These are phyloP conservation scores for Mamestra configurata DNA, from an alignment of 1,140 invertebrate genomes.

Conservation along the genomic window DNA sequence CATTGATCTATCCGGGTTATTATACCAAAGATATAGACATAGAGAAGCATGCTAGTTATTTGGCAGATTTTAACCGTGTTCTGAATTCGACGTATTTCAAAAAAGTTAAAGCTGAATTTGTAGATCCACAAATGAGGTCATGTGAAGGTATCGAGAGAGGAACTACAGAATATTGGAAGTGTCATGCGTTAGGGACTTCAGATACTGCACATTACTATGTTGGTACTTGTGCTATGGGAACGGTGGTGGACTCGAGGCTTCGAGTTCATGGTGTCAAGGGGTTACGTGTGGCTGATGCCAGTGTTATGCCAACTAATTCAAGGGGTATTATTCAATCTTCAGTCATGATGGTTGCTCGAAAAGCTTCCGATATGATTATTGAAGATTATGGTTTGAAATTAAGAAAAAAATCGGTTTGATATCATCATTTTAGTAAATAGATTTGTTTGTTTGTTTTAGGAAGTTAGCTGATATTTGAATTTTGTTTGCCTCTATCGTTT, in stretches of 20 bases:
- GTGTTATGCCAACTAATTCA: constrained; percentile 7
- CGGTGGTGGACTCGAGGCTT: neutral
- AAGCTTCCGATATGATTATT: constrained; percentile 22
- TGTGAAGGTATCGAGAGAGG: neutral
- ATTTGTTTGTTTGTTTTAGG: too few species aligned
- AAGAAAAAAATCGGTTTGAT: neutral
- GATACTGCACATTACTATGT: constrained; percentile 19
- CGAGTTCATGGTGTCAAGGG: neutral
- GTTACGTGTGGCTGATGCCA: neutral
- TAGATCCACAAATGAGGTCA: neutral
- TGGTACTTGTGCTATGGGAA: constrained; percentile 23
- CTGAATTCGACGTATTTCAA: neutral
- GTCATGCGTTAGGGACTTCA: neutral
- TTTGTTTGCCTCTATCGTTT: too few species aligned
- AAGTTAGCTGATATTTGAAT: too few species aligned
- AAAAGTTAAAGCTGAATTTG: neutral
- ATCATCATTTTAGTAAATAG: too few species aligned
- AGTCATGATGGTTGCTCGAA: neutral
- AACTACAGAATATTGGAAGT: constrained; percentile 12
- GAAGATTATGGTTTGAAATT: neutral
- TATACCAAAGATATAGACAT: constrained; percentile 1
- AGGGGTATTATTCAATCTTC: too few species aligned
- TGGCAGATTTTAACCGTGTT: constrained; percentile 4
- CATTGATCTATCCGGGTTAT: neutral
- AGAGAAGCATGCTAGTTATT: constrained; percentile 10